Base-by-base conservation (phyloP, 2,797 vertebrate species). In the Danio tinwini region DNA sequence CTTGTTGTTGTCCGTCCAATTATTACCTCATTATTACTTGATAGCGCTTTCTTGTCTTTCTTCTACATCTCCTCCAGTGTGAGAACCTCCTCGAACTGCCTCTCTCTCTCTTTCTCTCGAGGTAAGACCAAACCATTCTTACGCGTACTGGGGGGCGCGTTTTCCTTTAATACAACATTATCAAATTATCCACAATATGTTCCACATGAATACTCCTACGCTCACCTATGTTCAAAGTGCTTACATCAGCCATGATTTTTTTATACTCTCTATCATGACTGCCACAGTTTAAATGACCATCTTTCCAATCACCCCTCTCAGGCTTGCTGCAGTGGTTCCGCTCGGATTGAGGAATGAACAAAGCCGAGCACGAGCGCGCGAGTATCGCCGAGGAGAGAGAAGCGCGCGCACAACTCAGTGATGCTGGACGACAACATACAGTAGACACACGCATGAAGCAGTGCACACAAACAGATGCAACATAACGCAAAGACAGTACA, bases 121-220 rank as follows among this genome's bases (percentile, higher is more conserved):
- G 63, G 59, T 82, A 62, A 63, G 81, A 81, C 58, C 59, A 81
- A 81, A 82, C 83, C 83, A 85, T 74, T 17, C 42, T 84, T 13
- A 13, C 73, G 12, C 65, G 44, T 14, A 8, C 6, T 58, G 83
- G 75, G 56, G 74, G 11, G 19, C 14, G 19, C 40, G 13, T 21
- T 0, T 19, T 12, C 7, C 64, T 9, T 44, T 13, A 58, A 50
- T 39, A 21, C 45, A 52, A 58, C 61, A 47, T 10, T 10, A 14
- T 70, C 8, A 64, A 6, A 11, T 19, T 37, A 10, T 1, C 3
- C 39, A 8, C 9, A 14, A 3, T 19, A 29, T n/a, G 61, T 65
- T 42, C 6, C n/a, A 4, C 21, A 4, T 19, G 5, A 14, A 71
- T 45, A 5, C 4, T 7, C 17, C 9, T 3, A 29, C 3, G 29